Conservation (phyloP, 1,140 invertebrate genomes). For the Apis florea region DNA sequence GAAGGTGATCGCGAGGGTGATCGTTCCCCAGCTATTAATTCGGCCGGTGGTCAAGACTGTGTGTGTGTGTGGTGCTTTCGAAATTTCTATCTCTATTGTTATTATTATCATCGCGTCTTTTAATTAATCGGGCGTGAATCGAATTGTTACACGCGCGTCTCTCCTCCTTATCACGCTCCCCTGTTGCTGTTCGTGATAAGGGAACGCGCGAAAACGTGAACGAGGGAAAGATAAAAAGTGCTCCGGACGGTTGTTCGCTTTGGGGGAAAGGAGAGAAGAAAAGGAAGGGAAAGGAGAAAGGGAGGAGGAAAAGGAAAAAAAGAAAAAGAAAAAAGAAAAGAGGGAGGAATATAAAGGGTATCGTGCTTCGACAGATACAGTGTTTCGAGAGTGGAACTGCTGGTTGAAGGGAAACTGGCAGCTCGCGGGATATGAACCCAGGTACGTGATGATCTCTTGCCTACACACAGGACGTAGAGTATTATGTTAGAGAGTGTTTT, state of each 20-base stretch:
- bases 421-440: conserved; percentile 78
- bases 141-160: conserved; percentile 1
- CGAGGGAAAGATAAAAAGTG: conserved; percentile 39
- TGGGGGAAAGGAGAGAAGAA: not conserved
- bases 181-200: not conserved
- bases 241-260: conserved; percentile 9
- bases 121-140: not conserved
- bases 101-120: not conserved
- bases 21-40: not conserved
- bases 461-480: conserved; percentile 14
- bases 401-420: conserved; percentile 66
- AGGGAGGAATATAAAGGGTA: conserved; percentile 11
- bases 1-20: conserved; percentile 36
- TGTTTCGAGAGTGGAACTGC: conserved; percentile 51
- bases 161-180: not conserved
- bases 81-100: conserved; percentile 16
- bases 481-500: not conserved
- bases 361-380: conserved; percentile 51
- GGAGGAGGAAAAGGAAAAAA: not conserved
- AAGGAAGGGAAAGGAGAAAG: too few relatives aligned
- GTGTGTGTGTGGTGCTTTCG: conserved; percentile 57
- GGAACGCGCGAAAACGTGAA: conserved; percentile 15
- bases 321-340: not conserved
- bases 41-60: conserved; percentile 40
- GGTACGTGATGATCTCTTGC: conserved; percentile 69